Base-by-base conservation (phyloP, 2,888 invertebrate genomes). In the Magallana nippona region DNA sequence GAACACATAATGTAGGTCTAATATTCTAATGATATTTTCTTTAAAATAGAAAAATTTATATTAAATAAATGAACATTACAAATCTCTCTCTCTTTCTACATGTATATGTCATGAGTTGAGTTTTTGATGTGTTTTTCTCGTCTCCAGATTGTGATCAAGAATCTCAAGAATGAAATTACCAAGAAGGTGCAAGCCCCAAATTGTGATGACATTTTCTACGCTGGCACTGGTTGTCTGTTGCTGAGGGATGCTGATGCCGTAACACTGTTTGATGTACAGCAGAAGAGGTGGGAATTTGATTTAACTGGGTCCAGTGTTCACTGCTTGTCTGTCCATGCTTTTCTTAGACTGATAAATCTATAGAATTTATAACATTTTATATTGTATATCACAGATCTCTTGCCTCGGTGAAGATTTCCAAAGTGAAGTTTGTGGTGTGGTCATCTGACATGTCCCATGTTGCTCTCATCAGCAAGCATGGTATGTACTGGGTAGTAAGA, bases 151-250 rank as follows among this genome's bases (percentile, higher is more conserved):
- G 96, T 98, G 1, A 97, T 99, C 82, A 98, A 98, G 95, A 99
- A 99, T 94, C 95, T 99, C 93, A 98, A 98, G 94, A 99, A 99
- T 95, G 99, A 99, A 94, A 97, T 98, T 79, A 93, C 94, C 8
- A 94, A 94, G 92, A 94, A 94, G 86, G 92, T 94, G 3, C 98
- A 89, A 97, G 97, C 32, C 96, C 97, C n/a, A 95, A 96, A 85
- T 87, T 98, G 98, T 93, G 99, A 99, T 93, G 99, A 99, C 94
- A 98, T 99, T 83, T 99, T 98, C 95, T 99, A 99, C 94, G 99
- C 99, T 11, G 99, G 99, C 17, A 99, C 99, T 5, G 99, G 99
- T 57, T 98, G 98, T 97, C 95, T 99, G 79, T 95, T 99, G 63
- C 95, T 99, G 63, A 96, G 98, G 19, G 98, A 99, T 92, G 95